phyloP scores from a whole-genome alignment of 2,797 vertebrate species.

The Coendou prehensilis region DNA sequence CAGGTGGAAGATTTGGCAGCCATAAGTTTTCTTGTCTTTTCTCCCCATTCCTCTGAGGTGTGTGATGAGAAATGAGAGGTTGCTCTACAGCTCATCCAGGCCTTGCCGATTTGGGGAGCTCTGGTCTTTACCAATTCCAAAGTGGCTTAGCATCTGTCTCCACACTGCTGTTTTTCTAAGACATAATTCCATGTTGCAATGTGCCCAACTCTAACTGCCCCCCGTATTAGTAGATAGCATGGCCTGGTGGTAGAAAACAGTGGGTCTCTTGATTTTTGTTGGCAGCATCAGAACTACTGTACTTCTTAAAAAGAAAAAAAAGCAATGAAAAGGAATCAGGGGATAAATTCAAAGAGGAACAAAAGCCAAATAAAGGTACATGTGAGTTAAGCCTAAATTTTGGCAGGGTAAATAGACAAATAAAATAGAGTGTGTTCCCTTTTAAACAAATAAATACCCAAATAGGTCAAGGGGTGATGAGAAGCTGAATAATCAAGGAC shows the following conservation, averaged over 20 bases:
- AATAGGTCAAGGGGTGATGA: background rate
- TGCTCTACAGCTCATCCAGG: background rate
- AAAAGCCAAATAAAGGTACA: background rate
- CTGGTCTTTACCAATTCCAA: background rate
- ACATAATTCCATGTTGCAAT: background rate
- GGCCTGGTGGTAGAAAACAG: background rate
- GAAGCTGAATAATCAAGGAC: background rate
- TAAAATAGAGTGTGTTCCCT: background rate
- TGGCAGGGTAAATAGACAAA: background rate
- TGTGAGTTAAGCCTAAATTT: background rate
- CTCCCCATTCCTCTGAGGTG: background rate
- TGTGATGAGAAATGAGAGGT: background rate
- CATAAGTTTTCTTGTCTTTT: background rate
- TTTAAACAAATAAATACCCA: conserved; percentile 2
- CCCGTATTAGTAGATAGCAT: rapidly evolving
- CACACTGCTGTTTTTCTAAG: background rate
- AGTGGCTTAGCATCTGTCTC: background rate
- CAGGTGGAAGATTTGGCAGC: background rate
- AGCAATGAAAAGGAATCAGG: background rate
- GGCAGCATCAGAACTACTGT: background rate
- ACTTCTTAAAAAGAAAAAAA: background rate
- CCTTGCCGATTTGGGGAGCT: background rate
- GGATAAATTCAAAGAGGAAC: background rate
- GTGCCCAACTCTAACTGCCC: background rate
- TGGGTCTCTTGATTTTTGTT: background rate